phyloP scores from a whole-genome alignment of 1,140 invertebrate species.

The Drosophila burlai region DNA sequence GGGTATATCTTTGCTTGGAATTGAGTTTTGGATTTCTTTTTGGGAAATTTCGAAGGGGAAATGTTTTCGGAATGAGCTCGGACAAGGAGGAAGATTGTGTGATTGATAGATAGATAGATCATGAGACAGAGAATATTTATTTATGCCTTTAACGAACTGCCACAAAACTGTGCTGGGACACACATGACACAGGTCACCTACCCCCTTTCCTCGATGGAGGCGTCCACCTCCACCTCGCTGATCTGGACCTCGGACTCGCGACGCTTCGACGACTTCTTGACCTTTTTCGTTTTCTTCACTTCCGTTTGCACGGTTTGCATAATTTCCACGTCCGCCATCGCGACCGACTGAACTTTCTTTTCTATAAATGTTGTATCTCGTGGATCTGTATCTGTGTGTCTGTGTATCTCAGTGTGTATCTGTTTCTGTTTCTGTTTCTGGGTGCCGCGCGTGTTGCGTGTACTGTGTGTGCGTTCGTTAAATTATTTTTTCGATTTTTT shows the following conservation, averaged over 20 bases:
- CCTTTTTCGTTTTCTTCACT: conserved; percentile 94
- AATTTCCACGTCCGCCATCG: conserved; percentile 94
- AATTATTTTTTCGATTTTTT: conserved; percentile 30
- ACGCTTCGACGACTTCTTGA: conserved; percentile 93
- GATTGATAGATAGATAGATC: conserved; percentile 22
- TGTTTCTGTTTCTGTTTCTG: conserved; percentile 7
- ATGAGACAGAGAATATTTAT: conserved; percentile 4
- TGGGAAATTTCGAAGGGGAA: conserved; percentile 34
- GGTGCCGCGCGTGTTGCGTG: conserved; percentile 10
- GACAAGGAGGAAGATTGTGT: conserved; percentile 21
- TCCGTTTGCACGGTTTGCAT: conserved; percentile 92
- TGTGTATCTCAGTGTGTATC: conserved; percentile 4
- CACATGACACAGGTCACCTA: conserved; percentile 88
- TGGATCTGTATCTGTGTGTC: conserved; percentile 13
- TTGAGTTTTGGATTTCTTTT: conserved; percentile 11
- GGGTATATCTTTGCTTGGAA: conserved; percentile 21
- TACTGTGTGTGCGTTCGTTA: conserved; percentile 17
- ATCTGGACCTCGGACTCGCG: conserved; percentile 93
- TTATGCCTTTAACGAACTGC: conserved; percentile 58
- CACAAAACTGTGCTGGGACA: conserved; percentile 66
- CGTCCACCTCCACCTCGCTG: conserved; percentile 92
- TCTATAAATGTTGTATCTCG: conserved; percentile 60
- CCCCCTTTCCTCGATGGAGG: conserved; percentile 90
- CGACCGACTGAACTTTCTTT: conserved; percentile 84
- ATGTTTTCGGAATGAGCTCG: conserved; percentile 30